Evolutionary conservation across 2,888 invertebrate species (phyloP).

Genomic region (Drosophila acutilabella): DNA sequence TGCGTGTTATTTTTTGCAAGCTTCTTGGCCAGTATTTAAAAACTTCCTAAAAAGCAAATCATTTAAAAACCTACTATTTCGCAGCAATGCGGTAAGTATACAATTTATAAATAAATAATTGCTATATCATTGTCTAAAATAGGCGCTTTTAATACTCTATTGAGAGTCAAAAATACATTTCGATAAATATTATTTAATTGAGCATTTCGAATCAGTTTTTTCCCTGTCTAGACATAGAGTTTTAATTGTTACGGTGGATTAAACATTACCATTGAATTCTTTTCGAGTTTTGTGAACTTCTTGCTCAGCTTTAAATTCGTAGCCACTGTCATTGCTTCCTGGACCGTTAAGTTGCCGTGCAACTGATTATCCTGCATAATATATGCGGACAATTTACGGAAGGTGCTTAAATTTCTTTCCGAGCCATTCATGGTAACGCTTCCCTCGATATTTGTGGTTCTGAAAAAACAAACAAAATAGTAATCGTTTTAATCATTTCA

Average conservation of each 20-base stretch:
- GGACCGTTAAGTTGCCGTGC: slow-evolving; percentile 95
- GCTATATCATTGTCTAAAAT: slow-evolving; percentile 7
- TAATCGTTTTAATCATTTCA: too few relatives aligned
- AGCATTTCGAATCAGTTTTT: slow-evolving; percentile 27
- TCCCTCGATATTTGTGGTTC: slow-evolving; percentile 92
- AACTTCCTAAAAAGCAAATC: neutral
- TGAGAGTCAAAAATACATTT: slow-evolving; percentile 22
- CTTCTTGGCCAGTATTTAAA: too few relatives aligned
- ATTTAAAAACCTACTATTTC: neutral
- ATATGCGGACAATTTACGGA: slow-evolving; percentile 97
- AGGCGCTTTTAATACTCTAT: neutral
- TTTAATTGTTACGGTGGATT: neutral
- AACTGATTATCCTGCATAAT: slow-evolving; percentile 98
- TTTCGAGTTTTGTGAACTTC: slow-evolving; percentile 89
- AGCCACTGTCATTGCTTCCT: slow-evolving; percentile 97
- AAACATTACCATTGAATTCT: slow-evolving; percentile 92
- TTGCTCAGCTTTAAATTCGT: slow-evolving; percentile 94
- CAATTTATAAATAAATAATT: neutral
- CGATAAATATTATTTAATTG: slow-evolving; percentile 15
- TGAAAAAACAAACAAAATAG: slow-evolving; percentile 77
- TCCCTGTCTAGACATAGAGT: slow-evolving; percentile 6
- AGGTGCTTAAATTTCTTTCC: slow-evolving; percentile 93
- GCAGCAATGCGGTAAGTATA: too few relatives aligned
- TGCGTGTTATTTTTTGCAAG: too few relatives aligned
- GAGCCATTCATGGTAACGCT: slow-evolving; percentile 94